These are phyloP conservation scores for Bos indicus DNA, from an alignment of 2,113 vertebrate genomes.

Conservation along the genomic window DNA sequence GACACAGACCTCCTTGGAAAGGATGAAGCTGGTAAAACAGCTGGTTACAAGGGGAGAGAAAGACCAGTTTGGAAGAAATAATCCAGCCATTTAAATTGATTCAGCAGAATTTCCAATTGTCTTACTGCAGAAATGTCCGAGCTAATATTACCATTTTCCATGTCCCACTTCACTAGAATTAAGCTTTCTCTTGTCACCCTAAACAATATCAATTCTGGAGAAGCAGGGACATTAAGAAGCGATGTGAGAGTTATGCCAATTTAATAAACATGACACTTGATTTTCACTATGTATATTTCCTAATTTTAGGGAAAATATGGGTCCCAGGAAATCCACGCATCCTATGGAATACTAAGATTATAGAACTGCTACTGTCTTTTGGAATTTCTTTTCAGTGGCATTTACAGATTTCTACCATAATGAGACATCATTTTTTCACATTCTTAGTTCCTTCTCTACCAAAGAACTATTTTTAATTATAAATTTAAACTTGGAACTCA, in stretches of 20 bases:
- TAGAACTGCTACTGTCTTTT: too few species aligned
- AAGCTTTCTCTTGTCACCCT: not conserved
- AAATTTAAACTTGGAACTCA: not conserved
- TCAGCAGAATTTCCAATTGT: not conserved
- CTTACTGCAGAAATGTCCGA: not conserved
- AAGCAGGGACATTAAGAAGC: not conserved
- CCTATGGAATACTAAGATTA: too few species aligned
- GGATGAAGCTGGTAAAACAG: not conserved
- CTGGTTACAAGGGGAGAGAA: not conserved
- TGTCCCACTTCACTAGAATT: not conserved
- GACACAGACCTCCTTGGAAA: not conserved
- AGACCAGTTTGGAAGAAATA: not conserved
- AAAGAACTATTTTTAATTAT: not conserved
- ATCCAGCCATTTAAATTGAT: not conserved
- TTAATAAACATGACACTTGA: not conserved
- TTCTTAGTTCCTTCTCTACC: not conserved
- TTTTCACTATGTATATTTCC: not conserved
- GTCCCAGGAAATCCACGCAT: accelerated
- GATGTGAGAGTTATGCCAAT: not conserved
- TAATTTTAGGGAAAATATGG: not conserved
- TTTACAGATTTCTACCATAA: too few species aligned
- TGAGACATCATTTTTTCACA: not conserved
- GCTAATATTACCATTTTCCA: not conserved
- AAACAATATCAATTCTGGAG: not conserved
- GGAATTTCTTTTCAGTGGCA: too few species aligned